Base-by-base conservation (phyloP, 2,888 invertebrate species). In the Pammene aurita region DNA sequence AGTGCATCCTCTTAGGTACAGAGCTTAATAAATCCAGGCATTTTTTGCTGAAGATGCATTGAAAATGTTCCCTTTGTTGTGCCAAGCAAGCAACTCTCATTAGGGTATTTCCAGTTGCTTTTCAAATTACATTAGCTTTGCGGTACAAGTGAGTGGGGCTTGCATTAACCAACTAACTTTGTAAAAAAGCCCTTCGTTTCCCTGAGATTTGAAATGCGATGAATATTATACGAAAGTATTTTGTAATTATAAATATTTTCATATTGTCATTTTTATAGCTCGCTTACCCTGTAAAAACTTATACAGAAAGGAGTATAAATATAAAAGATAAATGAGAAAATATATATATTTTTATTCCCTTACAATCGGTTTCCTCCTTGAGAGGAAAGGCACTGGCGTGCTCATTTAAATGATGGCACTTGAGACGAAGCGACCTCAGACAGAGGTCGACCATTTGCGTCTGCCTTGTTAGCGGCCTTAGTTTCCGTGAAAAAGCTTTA, bases 41-140 rank as follows among this genome's bases (percentile, higher is more conserved):
- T 81, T 88, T 82, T 84, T 88, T 83, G 80, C 83, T 84, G 78
- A 81, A 82, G 84, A 80, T 83, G 85, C 85, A 87, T 90, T 89
- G 88, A 90, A 79, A 80, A 83, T 79, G 78, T 84, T 74, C 78
- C 81, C 81, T 90, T 91, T 91, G 88, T 90, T 87, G 79, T 70
- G 73, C 73, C 74, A 78, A 82, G 84, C 80, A 87, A 86, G 82
- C 80, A 84, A 82, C 85, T 87, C 87, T 89, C 89, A 87, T 90
- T 89, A 89, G 88, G 84, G 85, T 87, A 84, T 80, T 87, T 85
- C 82, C 80, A 78, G 78, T 77, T 85, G 79, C 83, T 81, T 89
- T 88, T 86, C 84, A 84, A 87, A 88, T 87, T 80, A 85, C 80
- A 88, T 89, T 88, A 88, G 82, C 86, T 79, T 76, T 74, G 77